Conservation (phyloP, 2,797 vertebrate species). For the Adelosebastes latens region DNA sequence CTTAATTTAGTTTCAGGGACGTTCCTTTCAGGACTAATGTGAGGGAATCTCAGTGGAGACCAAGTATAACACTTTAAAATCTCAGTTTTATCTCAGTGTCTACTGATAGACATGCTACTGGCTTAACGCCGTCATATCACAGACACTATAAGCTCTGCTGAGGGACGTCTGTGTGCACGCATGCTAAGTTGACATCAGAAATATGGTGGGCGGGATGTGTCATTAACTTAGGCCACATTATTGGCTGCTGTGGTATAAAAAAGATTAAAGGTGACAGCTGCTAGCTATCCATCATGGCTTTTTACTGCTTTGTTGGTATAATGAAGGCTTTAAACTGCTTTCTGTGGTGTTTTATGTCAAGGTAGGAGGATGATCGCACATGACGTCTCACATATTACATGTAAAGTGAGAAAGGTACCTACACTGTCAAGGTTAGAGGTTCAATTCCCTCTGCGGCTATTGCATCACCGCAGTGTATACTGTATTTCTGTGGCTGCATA, state of each 20-base stretch:
- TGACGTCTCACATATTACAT: not conserved
- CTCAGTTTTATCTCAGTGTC: not conserved
- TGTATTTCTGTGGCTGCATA: not conserved
- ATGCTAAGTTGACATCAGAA: slow-evolving; percentile 53
- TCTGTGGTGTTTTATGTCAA: slow-evolving; percentile 11
- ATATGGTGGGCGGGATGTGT: slow-evolving; percentile 16
- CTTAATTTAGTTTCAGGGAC: not conserved
- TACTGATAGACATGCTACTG: not conserved
- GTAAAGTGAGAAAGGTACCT: not conserved
- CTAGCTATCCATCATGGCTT: slow-evolving; percentile 17
- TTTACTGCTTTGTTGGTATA: slow-evolving; percentile 10
- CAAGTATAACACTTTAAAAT: not conserved
- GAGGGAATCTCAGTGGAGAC: not conserved
- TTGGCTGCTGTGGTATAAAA: slow-evolving; percentile 35
- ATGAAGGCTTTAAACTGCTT: slow-evolving; percentile 35
- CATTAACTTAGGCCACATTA: slow-evolving; percentile 39
- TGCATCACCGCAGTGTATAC: not conserved
- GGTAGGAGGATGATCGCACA: not conserved
- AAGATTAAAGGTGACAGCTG: slow-evolving; percentile 50
- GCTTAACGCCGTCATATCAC: not conserved
- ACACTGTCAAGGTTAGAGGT: slow-evolving; percentile 5
- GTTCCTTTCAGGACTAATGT: not conserved
- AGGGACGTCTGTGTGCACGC: slow-evolving; percentile 41
- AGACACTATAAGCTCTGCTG: slow-evolving; percentile 39
- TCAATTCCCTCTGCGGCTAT: not conserved